These are phyloP conservation scores for Dinomys branickii DNA, from an alignment of 2,113 vertebrate genomes.

Conservation along the genomic window DNA sequence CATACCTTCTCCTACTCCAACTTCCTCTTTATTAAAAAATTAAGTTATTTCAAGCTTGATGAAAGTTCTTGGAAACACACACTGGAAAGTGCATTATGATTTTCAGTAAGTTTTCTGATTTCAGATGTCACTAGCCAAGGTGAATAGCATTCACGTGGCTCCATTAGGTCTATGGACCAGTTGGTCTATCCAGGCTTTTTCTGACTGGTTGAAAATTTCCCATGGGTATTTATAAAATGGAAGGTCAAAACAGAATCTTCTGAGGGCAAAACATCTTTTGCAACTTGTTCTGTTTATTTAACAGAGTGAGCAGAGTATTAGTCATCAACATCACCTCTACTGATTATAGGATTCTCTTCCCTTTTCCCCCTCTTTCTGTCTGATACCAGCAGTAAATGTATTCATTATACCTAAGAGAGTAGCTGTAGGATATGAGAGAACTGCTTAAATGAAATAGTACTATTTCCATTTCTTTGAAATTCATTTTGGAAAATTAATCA, in stretches of 20 bases:
- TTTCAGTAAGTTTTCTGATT: neutral
- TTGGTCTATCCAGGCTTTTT: neutral
- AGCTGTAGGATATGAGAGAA: neutral
- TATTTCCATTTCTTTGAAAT: conserved; percentile 17
- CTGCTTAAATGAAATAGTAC: neutral
- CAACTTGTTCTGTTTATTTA: neutral
- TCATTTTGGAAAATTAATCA: neutral
- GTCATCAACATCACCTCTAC: neutral
- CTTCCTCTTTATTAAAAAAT: neutral
- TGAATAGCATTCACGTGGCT: neutral
- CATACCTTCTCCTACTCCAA: neutral
- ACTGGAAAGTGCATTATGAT: neutral
- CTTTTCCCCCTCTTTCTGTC: neutral
- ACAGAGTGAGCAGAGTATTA: neutral
- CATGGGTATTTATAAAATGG: neutral
- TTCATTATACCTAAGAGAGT: neutral
- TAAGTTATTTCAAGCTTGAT: neutral
- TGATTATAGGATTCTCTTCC: neutral
- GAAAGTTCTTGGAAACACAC: neutral
- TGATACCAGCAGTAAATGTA: neutral
- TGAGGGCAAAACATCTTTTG: neutral
- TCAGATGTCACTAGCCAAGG: neutral
- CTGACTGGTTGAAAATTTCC: neutral
- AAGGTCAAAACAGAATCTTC: neutral
- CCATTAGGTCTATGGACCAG: neutral